These are phyloP conservation scores for Bolinopsis microptera DNA, from an alignment of 37 sponge, comb jelly and placozoan species.

Conservation along the genomic window DNA sequence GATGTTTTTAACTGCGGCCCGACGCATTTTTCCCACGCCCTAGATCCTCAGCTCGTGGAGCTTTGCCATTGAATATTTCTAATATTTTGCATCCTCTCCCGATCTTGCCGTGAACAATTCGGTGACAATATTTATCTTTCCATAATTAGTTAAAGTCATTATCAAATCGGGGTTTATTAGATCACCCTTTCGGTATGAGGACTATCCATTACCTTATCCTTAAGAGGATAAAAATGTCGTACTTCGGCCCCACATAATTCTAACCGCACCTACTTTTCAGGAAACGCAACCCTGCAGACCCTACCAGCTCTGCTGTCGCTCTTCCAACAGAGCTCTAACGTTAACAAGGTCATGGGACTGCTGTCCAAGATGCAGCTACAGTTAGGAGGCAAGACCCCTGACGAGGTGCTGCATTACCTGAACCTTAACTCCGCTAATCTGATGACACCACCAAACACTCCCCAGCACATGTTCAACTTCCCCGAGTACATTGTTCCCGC, in stretches of 20 bases:
- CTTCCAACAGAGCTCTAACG: conserved; percentile 39
- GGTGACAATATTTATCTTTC: neutral
- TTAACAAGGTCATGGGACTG: conserved; percentile 20
- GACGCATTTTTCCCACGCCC: neutral
- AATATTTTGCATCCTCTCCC: neutral
- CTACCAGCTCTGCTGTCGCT: conserved; percentile 38
- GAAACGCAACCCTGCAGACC: conserved; percentile 43
- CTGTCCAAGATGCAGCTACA: conserved; percentile 43
- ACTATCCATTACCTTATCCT: neutral
- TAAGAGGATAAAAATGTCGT: neutral
- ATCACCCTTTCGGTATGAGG: neutral
- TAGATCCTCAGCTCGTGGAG: neutral
- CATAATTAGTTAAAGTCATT: neutral
- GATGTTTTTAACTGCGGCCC: neutral
- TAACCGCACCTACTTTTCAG: neutral
- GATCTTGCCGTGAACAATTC: neutral
- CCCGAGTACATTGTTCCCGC: conserved; percentile 22
- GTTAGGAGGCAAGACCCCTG: conserved; percentile 19
- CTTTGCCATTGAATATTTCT: neutral
- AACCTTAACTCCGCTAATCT: conserved; percentile 48
- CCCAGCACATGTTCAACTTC: conserved; percentile 47
- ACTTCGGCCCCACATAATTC: neutral
- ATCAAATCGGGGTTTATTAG: neutral
- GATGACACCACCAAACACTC: neutral
- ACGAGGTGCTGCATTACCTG: conserved; percentile 30